phyloP scores from a whole-genome alignment of 2,113 vertebrate genomes.

The Mus pahari region DNA sequence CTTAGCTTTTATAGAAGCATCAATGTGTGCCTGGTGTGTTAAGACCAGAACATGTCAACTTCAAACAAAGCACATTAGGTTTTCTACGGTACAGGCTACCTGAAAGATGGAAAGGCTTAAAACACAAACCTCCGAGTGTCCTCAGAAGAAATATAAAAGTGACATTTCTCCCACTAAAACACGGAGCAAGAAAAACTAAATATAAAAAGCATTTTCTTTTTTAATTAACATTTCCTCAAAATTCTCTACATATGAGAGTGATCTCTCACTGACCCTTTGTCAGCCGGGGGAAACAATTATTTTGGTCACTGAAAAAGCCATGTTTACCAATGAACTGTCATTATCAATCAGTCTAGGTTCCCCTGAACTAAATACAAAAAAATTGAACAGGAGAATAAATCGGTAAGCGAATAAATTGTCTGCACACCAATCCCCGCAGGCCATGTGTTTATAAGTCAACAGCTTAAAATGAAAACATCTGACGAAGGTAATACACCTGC shows the following conservation, averaged over 20 bases:
- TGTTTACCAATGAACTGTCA: conserved; percentile 76
- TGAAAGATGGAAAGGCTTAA: conserved; percentile 65
- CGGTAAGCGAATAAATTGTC: conserved; percentile 85
- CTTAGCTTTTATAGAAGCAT: conserved; percentile 68
- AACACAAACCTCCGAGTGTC: conserved; percentile 70
- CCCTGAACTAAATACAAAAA: conserved; percentile 82
- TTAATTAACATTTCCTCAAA: conserved; percentile 72
- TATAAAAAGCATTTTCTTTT: conserved; percentile 65
- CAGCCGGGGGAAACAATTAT: conserved; percentile 76
- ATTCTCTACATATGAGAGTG: conserved; percentile 27
- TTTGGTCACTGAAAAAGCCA: conserved; percentile 75
- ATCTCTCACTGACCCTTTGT: conserved; percentile 73
- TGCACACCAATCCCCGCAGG: conserved; percentile 86
- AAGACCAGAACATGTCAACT: conserved; percentile 73
- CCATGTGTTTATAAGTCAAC: conserved; percentile 89
- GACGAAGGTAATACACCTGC: conserved; percentile 88
- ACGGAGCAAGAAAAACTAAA: conserved; percentile 73
- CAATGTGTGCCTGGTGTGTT: conserved; percentile 60
- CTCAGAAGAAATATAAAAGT: conserved; percentile 66
- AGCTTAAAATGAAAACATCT: conserved; percentile 89
- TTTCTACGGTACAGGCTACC: conserved; percentile 69
- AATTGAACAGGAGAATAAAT: conserved; percentile 85
- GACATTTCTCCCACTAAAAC: conserved; percentile 60
- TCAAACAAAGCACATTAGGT: conserved; percentile 72
- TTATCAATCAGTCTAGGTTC: conserved; percentile 82